Base-by-base conservation (phyloP, 2,797 vertebrate species). In the Mormyrus proboscirostris region DNA sequence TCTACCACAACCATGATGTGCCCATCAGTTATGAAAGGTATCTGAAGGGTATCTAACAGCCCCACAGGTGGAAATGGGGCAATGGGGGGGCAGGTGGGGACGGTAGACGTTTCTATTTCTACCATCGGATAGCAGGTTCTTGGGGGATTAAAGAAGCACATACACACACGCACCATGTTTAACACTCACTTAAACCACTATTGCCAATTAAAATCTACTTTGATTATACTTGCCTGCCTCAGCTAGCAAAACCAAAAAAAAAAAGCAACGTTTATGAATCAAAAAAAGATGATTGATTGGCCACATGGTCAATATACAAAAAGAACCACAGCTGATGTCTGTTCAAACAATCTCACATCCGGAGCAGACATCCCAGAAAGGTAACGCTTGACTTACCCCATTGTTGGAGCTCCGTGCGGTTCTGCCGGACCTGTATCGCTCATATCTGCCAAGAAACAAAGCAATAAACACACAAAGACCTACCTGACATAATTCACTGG, bases 381-480 rank as follows among this genome's bases (percentile, higher is more conserved):
- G 38, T 5, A 5, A 86, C 47, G 2, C 38, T 9, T 38, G 33
- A 59, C 98, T 98, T 94, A 99, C 98, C 92, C 97, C 98, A 1
- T 98, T 98, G 93, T 96, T 96, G 93, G 95, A 69, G 0, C 93
- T 98, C 92, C 97, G 97, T 14, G 95, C 94, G 0, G 96, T 95
- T 92, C 97, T 96, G 51, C 98, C 97, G 0, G 95, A 95, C 91
- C 99, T 94, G 95, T 97, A 99, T 89, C 98, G 95, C 91, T 99
- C 98, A 41, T 98, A 99, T 94, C 99, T 99, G 93, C 12, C 22
- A 92, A 90, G 14, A 90, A 65, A 92, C 19, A 5, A 73, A 51
- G n/a, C 73, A 49, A 49, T 19, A 62, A 49, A 65, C 25, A 55
- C 41, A 41, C 22, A 22, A 69, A 53, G 3, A 76, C 16, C 59